Evolutionary conservation across 1,140 invertebrate genomes (phyloP), one percentile per base, ranked within the genome.

Genomic region (Coboldia fuscipes): DNA sequence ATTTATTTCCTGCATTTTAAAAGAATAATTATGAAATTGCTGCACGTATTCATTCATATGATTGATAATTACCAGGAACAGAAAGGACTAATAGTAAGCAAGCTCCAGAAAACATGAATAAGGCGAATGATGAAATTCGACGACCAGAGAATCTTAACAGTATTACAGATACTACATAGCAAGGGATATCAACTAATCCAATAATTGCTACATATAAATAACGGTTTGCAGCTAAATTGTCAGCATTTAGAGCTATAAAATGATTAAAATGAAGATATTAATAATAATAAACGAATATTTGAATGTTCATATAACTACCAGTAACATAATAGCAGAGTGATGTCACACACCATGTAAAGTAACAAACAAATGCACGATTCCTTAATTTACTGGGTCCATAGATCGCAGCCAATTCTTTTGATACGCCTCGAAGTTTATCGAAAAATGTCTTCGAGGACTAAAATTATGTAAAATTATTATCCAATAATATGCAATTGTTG

Each of bases 291-390:
- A 27, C 12, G 24, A 27, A 3, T 27, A 14, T 12, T 27, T 27
- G 42, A 15, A 12, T 15, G 16, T 17, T 31, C 3, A 8, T n/a
- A 31, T 7, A 17, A 17, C 12, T 33, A 54, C 51, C 51, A 18
- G 51, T 54, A 30, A 55, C 54, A 41, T 62, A 65, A 38, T 66
- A 66, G 30, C 55, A 56, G 14, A 65, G 41, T 0, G 62, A 61
- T 2, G 58, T 58, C 0, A 60, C 56, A 41, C 61, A 59, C 55
- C 51, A 55, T 47, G 54, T 54, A 18, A 53, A 55, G 33, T 55
- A 52, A 2, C 51, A 54, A 19, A 50, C 52, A 21, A 54, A 46
- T 33, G 52, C 52, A 18, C 51, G 36, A 14, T 44, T 44, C 27
- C 52, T 46, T 13, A 52, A 42, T 18, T 39, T 47, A 10, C 43